A percentile compares a stretch with the other conserved stretches of the same genome.
phyloP scores from a whole-genome alignment of 1,140 invertebrate genomes.

The Neodiprion pinetum region DNA sequence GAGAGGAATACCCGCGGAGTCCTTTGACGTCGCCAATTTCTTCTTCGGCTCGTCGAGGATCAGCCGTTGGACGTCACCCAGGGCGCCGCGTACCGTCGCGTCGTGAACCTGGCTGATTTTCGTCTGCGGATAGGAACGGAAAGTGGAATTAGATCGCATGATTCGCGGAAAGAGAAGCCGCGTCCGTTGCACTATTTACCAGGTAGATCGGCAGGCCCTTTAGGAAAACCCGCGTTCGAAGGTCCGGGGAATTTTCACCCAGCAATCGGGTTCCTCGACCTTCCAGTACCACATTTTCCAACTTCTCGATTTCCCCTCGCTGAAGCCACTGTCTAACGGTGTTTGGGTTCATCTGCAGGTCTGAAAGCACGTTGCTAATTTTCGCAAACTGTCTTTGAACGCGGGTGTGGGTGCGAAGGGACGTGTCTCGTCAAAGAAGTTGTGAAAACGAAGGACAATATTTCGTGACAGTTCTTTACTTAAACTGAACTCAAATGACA shows the following conservation, averaged over 20 bases:
- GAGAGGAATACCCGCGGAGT: constrained; percentile 76
- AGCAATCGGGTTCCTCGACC: constrained; percentile 78
- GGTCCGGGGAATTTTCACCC: constrained; percentile 71
- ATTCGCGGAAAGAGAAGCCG: neutral
- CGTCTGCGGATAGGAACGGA: constrained; percentile 53
- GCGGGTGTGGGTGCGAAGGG: too few relatives aligned
- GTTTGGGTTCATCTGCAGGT: constrained; percentile 62
- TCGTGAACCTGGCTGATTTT: constrained; percentile 75
- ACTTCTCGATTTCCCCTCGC: constrained; percentile 74
- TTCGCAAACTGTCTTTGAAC: neutral
- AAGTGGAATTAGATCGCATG: neutral
- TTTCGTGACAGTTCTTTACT: too few relatives aligned
- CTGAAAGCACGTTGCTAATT: constrained; percentile 36
- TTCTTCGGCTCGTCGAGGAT: constrained; percentile 66
- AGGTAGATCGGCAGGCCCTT: constrained; percentile 73
- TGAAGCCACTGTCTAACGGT: constrained; percentile 74
- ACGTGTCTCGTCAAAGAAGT: too few relatives aligned
- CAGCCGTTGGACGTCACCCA: constrained; percentile 67
- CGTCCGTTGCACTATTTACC: constrained; percentile 53
- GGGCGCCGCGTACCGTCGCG: constrained; percentile 73
- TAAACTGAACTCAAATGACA: too few relatives aligned
- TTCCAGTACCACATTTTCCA: constrained; percentile 79
- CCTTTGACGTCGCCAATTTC: constrained; percentile 73
- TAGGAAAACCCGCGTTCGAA: constrained; percentile 71
- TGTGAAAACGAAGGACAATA: too few relatives aligned